Percentiles rank a stretch among this genome's conserved stretches.
Evolutionary conservation across 2,888 invertebrate genomes (phyloP).

Genomic region (Eupithecia tripunctaria): DNA sequence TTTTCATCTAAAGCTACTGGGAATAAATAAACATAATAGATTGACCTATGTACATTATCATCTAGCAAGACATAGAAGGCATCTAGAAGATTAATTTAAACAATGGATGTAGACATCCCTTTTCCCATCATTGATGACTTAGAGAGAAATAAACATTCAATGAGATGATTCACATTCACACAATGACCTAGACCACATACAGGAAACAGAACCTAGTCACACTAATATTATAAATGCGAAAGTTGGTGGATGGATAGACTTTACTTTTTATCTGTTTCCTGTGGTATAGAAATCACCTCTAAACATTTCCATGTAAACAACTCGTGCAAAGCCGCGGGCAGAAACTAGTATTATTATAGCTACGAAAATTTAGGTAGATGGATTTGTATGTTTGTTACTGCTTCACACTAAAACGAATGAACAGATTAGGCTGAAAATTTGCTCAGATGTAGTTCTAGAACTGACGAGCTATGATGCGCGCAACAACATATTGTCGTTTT

Average conservation of each 20-base stretch:
- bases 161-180: not conserved
- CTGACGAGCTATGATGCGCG: not conserved
- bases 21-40: conserved; percentile 38
- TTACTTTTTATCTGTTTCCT: too few species aligned
- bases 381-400: too few species aligned
- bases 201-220: not conserved
- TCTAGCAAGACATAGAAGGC: not conserved
- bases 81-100: too few species aligned
- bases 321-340: too few species aligned
- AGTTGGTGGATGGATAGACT: not conserved
- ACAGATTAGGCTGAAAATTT: not conserved
- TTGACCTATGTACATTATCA: conserved; percentile 1
- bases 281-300: too few species aligned
- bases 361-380: not conserved
- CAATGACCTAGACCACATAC: not conserved
- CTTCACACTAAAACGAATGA: not conserved
- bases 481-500: not conserved
- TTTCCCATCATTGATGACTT: not conserved
- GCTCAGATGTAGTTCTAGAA: not conserved
- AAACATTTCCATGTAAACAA: too few species aligned
- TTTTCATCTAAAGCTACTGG: conserved; percentile 71
- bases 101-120: not conserved
- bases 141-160: not conserved
- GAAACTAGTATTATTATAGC: too few species aligned
- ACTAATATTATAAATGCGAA: not conserved